Conservation (phyloP, 1,140 invertebrate species). For the Archegozetes longisetosus region DNA sequence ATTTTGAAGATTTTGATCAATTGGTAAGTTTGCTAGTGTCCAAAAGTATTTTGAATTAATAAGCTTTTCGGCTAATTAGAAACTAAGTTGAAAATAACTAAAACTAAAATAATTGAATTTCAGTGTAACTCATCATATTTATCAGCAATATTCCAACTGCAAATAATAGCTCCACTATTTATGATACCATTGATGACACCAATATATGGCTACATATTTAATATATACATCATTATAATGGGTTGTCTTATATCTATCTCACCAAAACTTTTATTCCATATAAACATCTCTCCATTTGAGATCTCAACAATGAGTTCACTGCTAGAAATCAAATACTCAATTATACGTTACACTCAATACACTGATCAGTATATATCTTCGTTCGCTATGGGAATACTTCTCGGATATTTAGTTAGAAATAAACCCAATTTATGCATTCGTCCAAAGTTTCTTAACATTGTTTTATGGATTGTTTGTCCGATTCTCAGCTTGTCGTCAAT, state of each 20-base stretch:
- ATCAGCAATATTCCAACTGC: neutral
- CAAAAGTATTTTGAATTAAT: too few relatives aligned
- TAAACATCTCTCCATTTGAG: neutral
- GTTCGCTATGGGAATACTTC: neutral
- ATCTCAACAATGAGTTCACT: neutral
- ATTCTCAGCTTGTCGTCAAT: neutral
- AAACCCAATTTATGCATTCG: neutral
- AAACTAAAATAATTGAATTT: neutral
- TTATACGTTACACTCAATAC: neutral
- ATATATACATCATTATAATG: neutral
- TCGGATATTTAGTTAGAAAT: neutral
- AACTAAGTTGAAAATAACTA: neutral
- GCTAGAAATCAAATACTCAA: neutral
- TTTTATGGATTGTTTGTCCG: neutral
- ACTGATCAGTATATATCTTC: neutral
- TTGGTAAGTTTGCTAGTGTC: neutral
- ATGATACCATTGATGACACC: too few relatives aligned
- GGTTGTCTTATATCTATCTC: neutral
- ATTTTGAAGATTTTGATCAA: neutral
- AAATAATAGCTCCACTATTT: neutral
- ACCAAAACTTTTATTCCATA: neutral
- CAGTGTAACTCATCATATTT: neutral
- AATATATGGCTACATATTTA: too few relatives aligned
- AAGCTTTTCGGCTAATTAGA: too few relatives aligned
- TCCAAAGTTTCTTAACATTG: neutral